phyloP scores from a whole-genome alignment of 2,888 invertebrate species.

The Himalopsyche tibetana region DNA sequence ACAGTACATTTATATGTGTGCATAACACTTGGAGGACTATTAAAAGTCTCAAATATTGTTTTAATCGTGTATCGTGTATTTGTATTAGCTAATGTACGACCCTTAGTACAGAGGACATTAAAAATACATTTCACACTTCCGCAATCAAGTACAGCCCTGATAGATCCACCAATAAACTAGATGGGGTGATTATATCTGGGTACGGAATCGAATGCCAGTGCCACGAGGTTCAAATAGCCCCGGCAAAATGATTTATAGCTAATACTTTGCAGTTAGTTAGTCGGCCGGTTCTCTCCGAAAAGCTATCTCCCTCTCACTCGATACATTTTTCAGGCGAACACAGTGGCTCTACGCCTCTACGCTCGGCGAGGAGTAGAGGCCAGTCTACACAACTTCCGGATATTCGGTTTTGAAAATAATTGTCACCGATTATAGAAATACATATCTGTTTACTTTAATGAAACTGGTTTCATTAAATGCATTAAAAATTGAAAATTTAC shows the following conservation, averaged over 20 bases:
- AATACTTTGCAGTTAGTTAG: constrained; percentile 66
- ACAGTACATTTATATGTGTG: too few species aligned
- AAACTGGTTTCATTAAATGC: too few species aligned
- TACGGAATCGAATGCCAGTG: constrained; percentile 65
- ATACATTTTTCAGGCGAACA: constrained; percentile 52
- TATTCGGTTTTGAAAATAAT: neutral
- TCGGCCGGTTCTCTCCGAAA: constrained; percentile 52
- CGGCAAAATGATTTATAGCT: constrained; percentile 65
- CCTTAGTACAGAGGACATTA: too few species aligned
- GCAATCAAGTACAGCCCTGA: constrained; percentile 50
- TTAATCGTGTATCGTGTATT: too few species aligned
- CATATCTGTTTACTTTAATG: too few species aligned
- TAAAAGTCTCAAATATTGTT: too few species aligned
- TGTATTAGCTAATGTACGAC: too few species aligned
- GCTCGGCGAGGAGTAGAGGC: constrained; percentile 6
- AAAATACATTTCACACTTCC: too few species aligned
- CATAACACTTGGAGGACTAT: too few species aligned
- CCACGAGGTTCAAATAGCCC: constrained; percentile 64
- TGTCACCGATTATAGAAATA: too few species aligned
- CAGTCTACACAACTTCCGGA: neutral
- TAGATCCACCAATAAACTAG: constrained; percentile 59
- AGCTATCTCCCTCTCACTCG: constrained; percentile 23
- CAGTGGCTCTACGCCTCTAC: constrained; percentile 22
- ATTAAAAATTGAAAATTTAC: too few species aligned
- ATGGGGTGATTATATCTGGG: constrained; percentile 63